phyloP scores from a whole-genome alignment of 2,797 vertebrate species.

The Sebastiscus albofasciatus region DNA sequence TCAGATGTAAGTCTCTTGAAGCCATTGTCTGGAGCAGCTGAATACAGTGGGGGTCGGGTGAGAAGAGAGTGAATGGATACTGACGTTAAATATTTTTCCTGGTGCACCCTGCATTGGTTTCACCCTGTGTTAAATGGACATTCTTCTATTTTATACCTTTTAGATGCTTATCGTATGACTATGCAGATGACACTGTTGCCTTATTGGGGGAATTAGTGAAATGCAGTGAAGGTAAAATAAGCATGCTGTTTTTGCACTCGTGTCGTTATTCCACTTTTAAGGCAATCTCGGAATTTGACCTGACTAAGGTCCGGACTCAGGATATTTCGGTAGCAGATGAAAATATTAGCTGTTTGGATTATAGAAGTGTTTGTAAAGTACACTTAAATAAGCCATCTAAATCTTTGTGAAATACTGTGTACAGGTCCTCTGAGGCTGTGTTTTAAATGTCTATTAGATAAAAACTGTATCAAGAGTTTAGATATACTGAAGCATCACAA shows the following conservation, averaged over 20 bases:
- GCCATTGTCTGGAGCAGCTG: slow-evolving; percentile 8
- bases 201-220: slow-evolving; percentile 59
- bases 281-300: slow-evolving; percentile 42
- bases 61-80: background rate
- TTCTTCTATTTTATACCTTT: slow-evolving; percentile 42
- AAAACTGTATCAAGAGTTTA: background rate
- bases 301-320: slow-evolving; percentile 69
- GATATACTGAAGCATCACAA: background rate
- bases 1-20: slow-evolving; percentile 63
- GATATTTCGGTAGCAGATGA: slow-evolving; percentile 62
- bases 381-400: slow-evolving; percentile 61
- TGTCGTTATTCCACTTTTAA: slow-evolving; percentile 45
- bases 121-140: slow-evolving; percentile 28
- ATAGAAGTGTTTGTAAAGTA: slow-evolving; percentile 31
- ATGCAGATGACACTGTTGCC: slow-evolving; percentile 75
- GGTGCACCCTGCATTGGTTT: slow-evolving; percentile 7
- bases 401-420: slow-evolving; percentile 42
- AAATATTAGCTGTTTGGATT: slow-evolving; percentile 26
- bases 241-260: slow-evolving; percentile 70
- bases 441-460: slow-evolving; percentile 10
- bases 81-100: background rate
- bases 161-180: slow-evolving; percentile 75
- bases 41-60: slow-evolving; percentile 26
- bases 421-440: slow-evolving; percentile 3
- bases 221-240: slow-evolving; percentile 40